Evolutionary conservation across 2,113 vertebrate species (phyloP).

Genomic region (Eidolon helvum): DNA sequence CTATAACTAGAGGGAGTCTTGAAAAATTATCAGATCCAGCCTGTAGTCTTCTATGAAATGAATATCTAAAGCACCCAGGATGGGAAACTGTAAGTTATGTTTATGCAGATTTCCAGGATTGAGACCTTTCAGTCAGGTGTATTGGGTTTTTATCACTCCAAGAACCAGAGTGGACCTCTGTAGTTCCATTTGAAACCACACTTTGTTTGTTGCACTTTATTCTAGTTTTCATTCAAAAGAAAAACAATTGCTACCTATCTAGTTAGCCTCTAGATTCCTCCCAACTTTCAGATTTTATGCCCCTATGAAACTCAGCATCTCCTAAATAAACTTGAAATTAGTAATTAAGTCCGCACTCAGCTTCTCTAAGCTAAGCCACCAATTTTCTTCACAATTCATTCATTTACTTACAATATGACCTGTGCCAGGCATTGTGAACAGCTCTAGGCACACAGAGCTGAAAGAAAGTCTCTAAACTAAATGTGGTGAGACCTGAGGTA

Average conservation of each 20-base stretch:
- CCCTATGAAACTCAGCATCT: not conserved
- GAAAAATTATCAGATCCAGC: not conserved
- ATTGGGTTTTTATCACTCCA: not conserved
- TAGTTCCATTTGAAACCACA: not conserved
- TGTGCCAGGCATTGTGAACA: not conserved
- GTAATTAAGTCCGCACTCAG: not conserved
- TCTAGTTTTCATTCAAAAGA: constrained; percentile 14
- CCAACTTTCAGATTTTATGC: not conserved
- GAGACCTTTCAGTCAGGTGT: not conserved
- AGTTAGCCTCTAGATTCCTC: not conserved
- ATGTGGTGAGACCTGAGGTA: too few species aligned
- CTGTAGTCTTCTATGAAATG: not conserved
- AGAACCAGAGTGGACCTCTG: not conserved
- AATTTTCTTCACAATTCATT: not conserved
- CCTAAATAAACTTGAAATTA: not conserved
- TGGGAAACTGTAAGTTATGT: not conserved
- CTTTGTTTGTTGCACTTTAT: not conserved
- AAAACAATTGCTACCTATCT: not conserved
- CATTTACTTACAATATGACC: not conserved
- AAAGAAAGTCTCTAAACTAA: not conserved
- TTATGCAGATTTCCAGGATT: not conserved
- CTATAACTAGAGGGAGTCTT: not conserved
- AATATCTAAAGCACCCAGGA: not conserved
- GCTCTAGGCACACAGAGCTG: not conserved
- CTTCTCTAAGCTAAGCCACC: not conserved